These are phyloP conservation scores for Mirza zaza DNA, from an alignment of 2,113 vertebrate genomes.

Conservation along the genomic window DNA sequence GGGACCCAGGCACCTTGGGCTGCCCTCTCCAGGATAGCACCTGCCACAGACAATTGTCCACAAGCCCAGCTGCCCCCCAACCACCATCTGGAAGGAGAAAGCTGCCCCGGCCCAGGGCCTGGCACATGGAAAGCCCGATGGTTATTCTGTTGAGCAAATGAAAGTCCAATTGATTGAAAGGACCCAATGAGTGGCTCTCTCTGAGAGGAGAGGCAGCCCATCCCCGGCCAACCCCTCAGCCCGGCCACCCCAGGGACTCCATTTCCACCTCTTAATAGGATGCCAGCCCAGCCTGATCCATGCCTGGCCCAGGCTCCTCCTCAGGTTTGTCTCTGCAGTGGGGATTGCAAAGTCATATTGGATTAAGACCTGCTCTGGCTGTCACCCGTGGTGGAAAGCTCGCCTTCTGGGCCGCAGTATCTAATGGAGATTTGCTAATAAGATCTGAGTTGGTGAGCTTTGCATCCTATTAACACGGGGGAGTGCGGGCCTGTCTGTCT, in stretches of 20 bases:
- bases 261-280: not conserved
- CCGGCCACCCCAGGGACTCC: not conserved
- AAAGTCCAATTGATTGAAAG: not conserved
- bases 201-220: not conserved
- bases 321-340: slow-evolving; percentile 15
- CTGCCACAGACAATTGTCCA: not conserved
- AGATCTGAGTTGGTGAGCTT: slow-evolving; percentile 83
- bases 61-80: not conserved
- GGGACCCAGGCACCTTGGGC: not conserved
- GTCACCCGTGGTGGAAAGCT: slow-evolving; percentile 74
- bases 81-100: not conserved
- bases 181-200: not conserved
- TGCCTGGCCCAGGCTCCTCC: not conserved
- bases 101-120: not conserved
- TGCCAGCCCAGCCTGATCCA: not conserved
- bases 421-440: slow-evolving; percentile 82
- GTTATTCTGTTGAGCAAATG: not conserved
- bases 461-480: slow-evolving; percentile 80
- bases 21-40: not conserved
- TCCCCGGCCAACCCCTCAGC: not conserved
- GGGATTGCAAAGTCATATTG: slow-evolving; percentile 76
- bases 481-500: slow-evolving; percentile 69
- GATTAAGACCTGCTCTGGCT: slow-evolving; percentile 80
- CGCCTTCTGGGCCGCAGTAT: slow-evolving; percentile 45
- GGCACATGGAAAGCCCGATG: not conserved